Evolutionary conservation across 1,140 invertebrate genomes (phyloP), one percentile per base, ranked within the genome.

Genomic region (Drosophila asahinai): DNA sequence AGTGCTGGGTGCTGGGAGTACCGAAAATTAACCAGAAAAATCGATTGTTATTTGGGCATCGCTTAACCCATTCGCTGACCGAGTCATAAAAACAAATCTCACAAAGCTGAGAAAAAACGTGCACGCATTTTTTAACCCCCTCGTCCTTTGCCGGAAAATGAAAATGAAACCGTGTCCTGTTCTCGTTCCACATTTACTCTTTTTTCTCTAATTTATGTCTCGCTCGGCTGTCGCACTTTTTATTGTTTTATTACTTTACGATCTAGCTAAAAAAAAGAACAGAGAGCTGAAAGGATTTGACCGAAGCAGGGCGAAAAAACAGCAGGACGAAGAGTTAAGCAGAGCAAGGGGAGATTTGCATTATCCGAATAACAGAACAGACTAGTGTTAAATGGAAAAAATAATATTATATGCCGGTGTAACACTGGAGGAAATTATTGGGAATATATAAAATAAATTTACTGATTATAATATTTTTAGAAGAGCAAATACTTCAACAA

Each of bases 221-320:
- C 54, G 55, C 61, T 64, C 74, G 63, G 48, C 67, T 52, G 75
- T 66, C 58, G 25, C 65, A 51, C 33, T 64, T 65, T 89, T 90
- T 90, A 90, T 82, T 67, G 58, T 72, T 89, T 90, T 90, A 90
- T 89, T 90, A 72, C 77, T 89, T 90, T 89, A 90, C 67, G 84
- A 81, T 77, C 65, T 72, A 27, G 73, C 49, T 77, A 68, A 77
- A 81, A 71, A 74, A 64, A 77, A 75, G 8, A 33, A 8, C 8
- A 63, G 11, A 36, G 33, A 36, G 33, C 11, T 11, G 11, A 36
- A 58, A 15, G 42, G 33, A 38, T 30, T 36, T 38, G 60, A 63
- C 22, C 15, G 48, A 52, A 63, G 61, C 14, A 27, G 33, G 12
- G 64, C 43, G 59, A 66, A 55, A 80, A 55, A 77, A 62, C 65